Base-by-base conservation (phyloP, 2,888 invertebrate species). In the Cerastis rubricosa region DNA sequence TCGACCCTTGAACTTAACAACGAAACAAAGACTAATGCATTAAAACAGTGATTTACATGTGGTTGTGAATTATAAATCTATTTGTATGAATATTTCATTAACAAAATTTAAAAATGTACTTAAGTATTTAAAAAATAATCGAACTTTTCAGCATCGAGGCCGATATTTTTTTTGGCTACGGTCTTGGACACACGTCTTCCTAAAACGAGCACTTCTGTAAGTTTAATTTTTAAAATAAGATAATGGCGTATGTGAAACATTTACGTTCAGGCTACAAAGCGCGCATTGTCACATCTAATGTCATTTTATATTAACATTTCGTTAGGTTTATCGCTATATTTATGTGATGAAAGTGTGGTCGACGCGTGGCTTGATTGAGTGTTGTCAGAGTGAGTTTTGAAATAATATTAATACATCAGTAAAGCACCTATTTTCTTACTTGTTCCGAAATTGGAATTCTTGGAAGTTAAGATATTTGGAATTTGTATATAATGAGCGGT, bases 351-450 rank as follows among this genome's bases (percentile, higher is more conserved):
- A 76, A 51, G 40, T 54, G 75, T 49, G 72, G 9, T 57, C 19
- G 76, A 76, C 61, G 76, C 75, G 65, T 69, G 80, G 22, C 75
- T 82, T 72, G 61, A 54, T 29, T 83, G 79, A 82, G 75, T 77
- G 80, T 69, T 71, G 73, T 82, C 77, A 87, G 81, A 88, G 82
- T 83, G 77, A 77, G 78, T 83, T 81, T 78, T 72, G 40, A 85
- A 85, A 87, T 78, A 74, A 85, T 85, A 87, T 87, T 83, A 78
- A 83, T 82, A 78, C 84, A 85, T 88, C 87, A 82, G 78, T 83
- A 89, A 86, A 91, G 87, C 89, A 93, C 89, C 76, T 92, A 92
- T 93, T 92, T 92, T 92, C 89, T 86, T 92, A 90, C 88, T 85
- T 87, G 80, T 88, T 89, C 87, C 87, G 76, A 81, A 83, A 80